A percentile compares a stretch with the other conserved stretches of the same genome.
Conservation (phyloP, 1,140 invertebrate genomes). For the Saccostrea cuccullata region DNA sequence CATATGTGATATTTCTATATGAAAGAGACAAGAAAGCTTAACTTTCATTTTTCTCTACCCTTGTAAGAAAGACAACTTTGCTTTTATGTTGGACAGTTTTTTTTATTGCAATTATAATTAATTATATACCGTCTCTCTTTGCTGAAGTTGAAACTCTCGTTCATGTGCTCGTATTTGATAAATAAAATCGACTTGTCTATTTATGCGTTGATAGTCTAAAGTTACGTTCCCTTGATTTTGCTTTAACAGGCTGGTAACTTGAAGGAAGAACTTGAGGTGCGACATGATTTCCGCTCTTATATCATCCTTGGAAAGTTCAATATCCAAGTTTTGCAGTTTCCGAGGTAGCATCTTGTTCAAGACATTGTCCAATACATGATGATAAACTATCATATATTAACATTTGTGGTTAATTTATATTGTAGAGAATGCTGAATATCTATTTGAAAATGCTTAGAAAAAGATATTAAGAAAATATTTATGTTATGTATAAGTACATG, state of each 20-base stretch:
- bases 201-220: background rate
- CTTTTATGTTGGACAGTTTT: no score
- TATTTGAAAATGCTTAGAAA: background rate
- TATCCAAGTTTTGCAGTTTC: background rate
- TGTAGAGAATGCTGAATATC: background rate
- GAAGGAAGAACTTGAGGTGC: background rate
- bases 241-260: background rate
- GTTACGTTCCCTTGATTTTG: slow-evolving; percentile 6
- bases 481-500: no score
- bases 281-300: background rate
- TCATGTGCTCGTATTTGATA: background rate
- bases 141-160: background rate
- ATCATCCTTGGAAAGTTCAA: background rate
- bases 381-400: background rate
- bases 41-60: no score
- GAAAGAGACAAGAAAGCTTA: no score
- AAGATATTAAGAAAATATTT: no score
- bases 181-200: background rate
- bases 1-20: no score
- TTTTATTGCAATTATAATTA: background rate
- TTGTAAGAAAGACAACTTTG: no score
- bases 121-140: background rate
- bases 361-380: background rate
- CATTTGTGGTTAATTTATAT: background rate
- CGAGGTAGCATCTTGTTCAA: slow-evolving; percentile 9